Conservation (phyloP, 2,113 vertebrate species). For the Grus americana region DNA sequence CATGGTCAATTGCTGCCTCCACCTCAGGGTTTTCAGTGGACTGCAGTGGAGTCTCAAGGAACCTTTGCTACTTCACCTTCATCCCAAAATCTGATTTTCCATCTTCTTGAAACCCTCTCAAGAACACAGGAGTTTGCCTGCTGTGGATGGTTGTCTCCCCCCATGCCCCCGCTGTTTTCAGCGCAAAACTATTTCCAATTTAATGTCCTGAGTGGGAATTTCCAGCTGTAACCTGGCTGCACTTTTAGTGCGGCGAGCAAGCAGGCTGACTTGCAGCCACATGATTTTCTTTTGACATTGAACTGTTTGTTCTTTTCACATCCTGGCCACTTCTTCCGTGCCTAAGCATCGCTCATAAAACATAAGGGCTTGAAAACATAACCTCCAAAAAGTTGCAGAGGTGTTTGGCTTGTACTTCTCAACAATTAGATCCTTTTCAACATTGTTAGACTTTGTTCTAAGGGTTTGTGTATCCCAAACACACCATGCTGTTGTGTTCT, state of each 20-base stretch:
- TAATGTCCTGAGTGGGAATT: neutral
- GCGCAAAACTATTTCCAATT: neutral
- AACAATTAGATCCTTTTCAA: neutral
- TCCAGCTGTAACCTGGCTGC: constrained; percentile 17
- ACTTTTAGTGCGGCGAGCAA: neutral
- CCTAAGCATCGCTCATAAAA: constrained; percentile 14
- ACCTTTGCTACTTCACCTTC: neutral
- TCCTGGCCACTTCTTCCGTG: constrained; percentile 10
- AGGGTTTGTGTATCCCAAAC: neutral
- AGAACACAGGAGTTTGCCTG: neutral
- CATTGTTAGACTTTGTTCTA: neutral
- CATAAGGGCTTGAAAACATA: neutral
- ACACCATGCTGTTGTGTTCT: neutral
- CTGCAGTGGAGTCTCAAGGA: neutral
- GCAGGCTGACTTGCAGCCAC: constrained; percentile 47
- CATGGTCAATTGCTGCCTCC: neutral
- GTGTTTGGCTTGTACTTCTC: neutral
- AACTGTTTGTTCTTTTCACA: constrained; percentile 55
- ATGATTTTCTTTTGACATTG: constrained; percentile 57
- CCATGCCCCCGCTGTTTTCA: rapidly evolving
- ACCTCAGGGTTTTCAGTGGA: neutral
- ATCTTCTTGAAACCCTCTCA: neutral
- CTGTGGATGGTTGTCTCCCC: neutral
- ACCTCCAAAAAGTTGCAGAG: neutral
- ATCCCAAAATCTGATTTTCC: neutral